phyloP scores from a whole-genome alignment of 2,113 vertebrate genomes.

The Pardalotus punctatus region DNA sequence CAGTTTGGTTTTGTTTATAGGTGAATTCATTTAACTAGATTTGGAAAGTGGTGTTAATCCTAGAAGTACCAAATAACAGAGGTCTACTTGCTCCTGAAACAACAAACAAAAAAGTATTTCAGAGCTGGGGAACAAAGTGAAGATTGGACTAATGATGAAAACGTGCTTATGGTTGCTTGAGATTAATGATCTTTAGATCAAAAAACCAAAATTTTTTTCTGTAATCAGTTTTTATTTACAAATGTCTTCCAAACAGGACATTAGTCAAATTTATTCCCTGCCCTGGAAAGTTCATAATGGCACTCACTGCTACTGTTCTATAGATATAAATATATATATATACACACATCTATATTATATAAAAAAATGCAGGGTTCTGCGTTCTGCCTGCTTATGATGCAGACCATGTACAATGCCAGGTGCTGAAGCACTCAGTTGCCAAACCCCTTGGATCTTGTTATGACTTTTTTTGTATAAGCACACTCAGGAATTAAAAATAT shows the following conservation, averaged over 20 bases:
- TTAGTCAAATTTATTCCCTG: not conserved
- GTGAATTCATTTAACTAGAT: not conserved
- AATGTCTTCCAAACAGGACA: not conserved
- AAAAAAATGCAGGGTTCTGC: not conserved
- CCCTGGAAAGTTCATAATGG: not conserved
- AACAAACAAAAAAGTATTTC: not conserved
- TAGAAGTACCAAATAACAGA: not conserved
- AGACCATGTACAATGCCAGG: not conserved
- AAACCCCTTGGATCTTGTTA: not conserved
- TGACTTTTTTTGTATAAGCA: slow-evolving; percentile 1
- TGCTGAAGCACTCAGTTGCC: slow-evolving; percentile 13
- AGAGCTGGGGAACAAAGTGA: not conserved
- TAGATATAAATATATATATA: not conserved
- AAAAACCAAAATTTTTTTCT: not conserved
- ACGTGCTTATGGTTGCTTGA: not conserved
- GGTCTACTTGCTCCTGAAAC: not conserved
- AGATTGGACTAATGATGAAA: not conserved
- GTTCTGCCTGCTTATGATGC: slow-evolving; percentile 23
- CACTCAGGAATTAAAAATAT: slow-evolving; percentile 24
- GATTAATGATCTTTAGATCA: not conserved
- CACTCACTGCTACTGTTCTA: not conserved
- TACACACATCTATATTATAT: not conserved
- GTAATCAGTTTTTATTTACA: not conserved
- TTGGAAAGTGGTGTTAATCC: not conserved
- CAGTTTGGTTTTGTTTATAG: not conserved